Evolutionary conservation across 1,140 invertebrate species (phyloP).

Genomic region (Halotydeus destructor): DNA sequence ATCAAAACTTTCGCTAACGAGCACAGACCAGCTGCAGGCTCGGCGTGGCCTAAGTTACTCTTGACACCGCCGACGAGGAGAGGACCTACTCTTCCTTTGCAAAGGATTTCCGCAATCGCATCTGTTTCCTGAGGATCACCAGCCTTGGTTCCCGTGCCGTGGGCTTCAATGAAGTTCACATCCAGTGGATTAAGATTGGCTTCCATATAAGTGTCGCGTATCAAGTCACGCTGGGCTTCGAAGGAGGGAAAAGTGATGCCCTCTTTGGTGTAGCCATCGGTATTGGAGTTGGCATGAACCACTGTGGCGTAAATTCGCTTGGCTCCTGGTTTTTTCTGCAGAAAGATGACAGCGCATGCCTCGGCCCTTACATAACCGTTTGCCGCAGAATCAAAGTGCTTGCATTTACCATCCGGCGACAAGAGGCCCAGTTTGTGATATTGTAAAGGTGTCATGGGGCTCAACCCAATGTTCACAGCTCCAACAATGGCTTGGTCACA

Average conservation of each 20-base stretch:
- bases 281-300: constrained; percentile 62
- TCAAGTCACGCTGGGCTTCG: constrained; percentile 20
- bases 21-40: constrained; percentile 69
- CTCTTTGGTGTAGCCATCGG: constrained; percentile 66
- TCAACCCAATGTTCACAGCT: constrained; percentile 28
- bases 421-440: constrained; percentile 31
- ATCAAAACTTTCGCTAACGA: constrained; percentile 70
- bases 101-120: constrained; percentile 76
- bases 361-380: constrained; percentile 35
- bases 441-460: constrained; percentile 28
- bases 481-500: constrained; percentile 34
- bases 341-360: constrained; percentile 50
- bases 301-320: constrained; percentile 33
- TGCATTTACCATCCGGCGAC: constrained; percentile 30
- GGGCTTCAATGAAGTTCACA: constrained; percentile 26
- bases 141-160: constrained; percentile 36
- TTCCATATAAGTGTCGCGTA: constrained; percentile 23
- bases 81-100: constrained; percentile 44
- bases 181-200: constrained; percentile 22
- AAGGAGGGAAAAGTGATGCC: constrained; percentile 38
- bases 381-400: constrained; percentile 32
- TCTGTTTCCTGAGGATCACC: constrained; percentile 92
- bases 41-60: constrained; percentile 93
- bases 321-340: constrained; percentile 53
- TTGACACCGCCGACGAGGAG: constrained; percentile 85